Evolutionary conservation across 2,113 vertebrate species (phyloP).

Genomic region (Tinamus guttatus): DNA sequence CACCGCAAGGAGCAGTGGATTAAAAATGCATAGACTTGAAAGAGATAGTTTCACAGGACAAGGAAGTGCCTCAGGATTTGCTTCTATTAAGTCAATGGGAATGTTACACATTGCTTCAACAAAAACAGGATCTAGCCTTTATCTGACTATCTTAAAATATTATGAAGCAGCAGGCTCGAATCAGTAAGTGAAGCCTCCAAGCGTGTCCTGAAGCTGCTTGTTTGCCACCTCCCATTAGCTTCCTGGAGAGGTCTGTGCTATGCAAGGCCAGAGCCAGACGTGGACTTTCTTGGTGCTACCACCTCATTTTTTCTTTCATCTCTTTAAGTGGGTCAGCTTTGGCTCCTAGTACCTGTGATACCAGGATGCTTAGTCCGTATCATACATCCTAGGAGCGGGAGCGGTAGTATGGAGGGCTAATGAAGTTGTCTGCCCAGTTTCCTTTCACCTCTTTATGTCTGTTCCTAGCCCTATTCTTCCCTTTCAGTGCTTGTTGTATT

Average conservation of each 20-base stretch:
- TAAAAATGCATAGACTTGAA: constrained; percentile 9
- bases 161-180: background rate
- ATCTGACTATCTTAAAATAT: background rate
- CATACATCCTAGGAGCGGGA: background rate
- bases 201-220: background rate
- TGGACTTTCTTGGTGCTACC: background rate
- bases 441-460: background rate
- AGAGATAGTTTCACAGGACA: constrained; percentile 8
- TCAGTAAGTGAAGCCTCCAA: background rate
- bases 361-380: background rate
- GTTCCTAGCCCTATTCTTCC: background rate
- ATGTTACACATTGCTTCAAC: background rate
- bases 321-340: background rate
- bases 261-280: background rate
- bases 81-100: background rate
- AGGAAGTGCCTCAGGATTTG: background rate
- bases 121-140: background rate
- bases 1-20: background rate
- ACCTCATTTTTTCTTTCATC: background rate
- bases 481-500: background rate
- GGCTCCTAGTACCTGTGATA: background rate
- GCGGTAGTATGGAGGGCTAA: background rate
- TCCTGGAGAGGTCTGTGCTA: background rate
- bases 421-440: background rate
- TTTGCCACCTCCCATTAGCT: background rate